A percentile compares a stretch with the other conserved stretches of the same genome.
Evolutionary conservation across 2,888 invertebrate genomes (phyloP).

Genomic region (Agriopis leucophaearia): DNA sequence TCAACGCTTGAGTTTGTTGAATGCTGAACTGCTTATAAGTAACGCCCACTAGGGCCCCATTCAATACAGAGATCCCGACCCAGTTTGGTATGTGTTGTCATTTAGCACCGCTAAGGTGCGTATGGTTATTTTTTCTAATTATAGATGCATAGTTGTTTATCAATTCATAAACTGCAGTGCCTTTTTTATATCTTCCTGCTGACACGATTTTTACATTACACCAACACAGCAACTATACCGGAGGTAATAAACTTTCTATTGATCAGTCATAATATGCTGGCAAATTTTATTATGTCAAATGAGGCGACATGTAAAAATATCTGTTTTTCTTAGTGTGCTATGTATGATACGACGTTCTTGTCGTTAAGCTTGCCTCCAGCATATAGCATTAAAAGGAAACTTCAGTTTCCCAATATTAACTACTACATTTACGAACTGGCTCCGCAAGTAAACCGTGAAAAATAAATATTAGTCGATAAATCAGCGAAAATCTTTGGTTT

Average conservation of each 20-base stretch:
- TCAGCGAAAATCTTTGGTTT: conserved; percentile 79
- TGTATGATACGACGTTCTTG: conserved; percentile 48
- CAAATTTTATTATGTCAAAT: conserved; percentile 62
- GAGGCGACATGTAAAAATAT: conserved; percentile 55
- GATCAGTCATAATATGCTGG: conserved; percentile 58
- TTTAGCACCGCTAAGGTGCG: conserved; percentile 35
- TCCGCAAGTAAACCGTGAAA: conserved; percentile 76
- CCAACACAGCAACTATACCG: conserved; percentile 56
- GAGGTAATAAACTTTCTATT: conserved; percentile 77
- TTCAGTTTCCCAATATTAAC: conserved; percentile 63
- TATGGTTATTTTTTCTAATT: conserved; percentile 21
- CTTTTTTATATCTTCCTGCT: conserved; percentile 62
- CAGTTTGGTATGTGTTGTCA: conserved; percentile 57
- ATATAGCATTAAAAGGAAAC: conserved; percentile 57
- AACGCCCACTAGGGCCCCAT: conserved; percentile 59
- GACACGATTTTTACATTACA: conserved; percentile 59
- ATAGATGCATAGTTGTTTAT: conserved; percentile 39
- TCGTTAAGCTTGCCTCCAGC: conserved; percentile 53
- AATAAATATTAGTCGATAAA: conserved; percentile 83
- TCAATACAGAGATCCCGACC: conserved; percentile 54
- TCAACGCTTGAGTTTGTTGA: conserved; percentile 44
- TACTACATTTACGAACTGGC: conserved; percentile 70
- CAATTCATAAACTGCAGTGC: conserved; percentile 45
- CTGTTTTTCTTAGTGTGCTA: conserved; percentile 54
- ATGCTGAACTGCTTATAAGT: conserved; percentile 53